phyloP scores from a whole-genome alignment of 1,140 invertebrate genomes.

The Drosophila obscura region DNA sequence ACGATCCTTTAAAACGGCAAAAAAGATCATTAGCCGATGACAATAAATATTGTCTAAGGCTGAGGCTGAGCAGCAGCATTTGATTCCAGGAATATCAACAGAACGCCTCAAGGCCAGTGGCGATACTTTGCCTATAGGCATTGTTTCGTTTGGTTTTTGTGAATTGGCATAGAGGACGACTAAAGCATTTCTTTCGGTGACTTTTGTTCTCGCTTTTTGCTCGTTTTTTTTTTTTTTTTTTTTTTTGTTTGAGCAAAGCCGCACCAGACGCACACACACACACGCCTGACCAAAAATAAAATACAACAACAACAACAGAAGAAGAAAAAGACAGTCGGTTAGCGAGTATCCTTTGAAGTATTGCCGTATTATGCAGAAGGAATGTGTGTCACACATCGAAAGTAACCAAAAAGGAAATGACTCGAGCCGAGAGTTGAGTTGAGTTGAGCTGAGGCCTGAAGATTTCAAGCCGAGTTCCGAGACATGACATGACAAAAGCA shows the following conservation, averaged over 20 bases:
- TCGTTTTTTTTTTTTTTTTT: slow-evolving; percentile 20
- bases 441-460: slow-evolving; percentile 32
- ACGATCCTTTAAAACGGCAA: not conserved
- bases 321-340: not conserved
- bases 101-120: slow-evolving; percentile 35
- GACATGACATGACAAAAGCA: slow-evolving; percentile 62
- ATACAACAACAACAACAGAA: not conserved
- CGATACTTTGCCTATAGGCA: slow-evolving; percentile 17
- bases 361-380: slow-evolving; percentile 54
- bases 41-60: slow-evolving; percentile 16
- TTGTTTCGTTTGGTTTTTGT: slow-evolving; percentile 36
- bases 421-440: slow-evolving; percentile 31
- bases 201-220: slow-evolving; percentile 15
- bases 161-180: slow-evolving; percentile 32
- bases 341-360: slow-evolving; percentile 69
- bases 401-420: slow-evolving; percentile 74
- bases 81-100: slow-evolving; percentile 43
- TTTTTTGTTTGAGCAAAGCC: slow-evolving; percentile 43
- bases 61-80: slow-evolving; percentile 2
- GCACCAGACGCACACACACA: slow-evolving; percentile 41
- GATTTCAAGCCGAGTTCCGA: slow-evolving; percentile 56
- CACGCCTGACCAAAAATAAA: slow-evolving; percentile 23
- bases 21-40: slow-evolving; percentile 13
- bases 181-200: slow-evolving; percentile 33
- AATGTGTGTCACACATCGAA: slow-evolving; percentile 73